Evolutionary conservation across 2,113 vertebrate species (phyloP).

Genomic region (Aythya baeri): DNA sequence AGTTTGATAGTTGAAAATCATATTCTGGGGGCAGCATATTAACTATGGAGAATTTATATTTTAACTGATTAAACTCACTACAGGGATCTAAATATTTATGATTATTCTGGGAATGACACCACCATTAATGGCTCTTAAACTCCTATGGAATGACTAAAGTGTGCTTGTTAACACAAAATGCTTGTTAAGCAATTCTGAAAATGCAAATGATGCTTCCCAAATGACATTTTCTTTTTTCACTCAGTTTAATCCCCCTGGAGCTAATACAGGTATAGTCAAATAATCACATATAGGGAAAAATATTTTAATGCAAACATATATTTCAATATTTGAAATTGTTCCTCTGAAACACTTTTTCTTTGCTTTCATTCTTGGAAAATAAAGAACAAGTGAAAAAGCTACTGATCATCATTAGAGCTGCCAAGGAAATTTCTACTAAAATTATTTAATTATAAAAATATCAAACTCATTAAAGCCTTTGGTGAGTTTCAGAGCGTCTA

Average conservation of each 20-base stretch:
- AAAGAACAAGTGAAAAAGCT: not conserved
- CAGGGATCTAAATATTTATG: conserved; percentile 1
- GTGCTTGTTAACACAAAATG: conserved; percentile 21
- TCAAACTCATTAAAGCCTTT: not conserved
- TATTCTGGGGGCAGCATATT: not conserved
- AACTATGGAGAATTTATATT: not conserved
- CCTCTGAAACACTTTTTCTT: not conserved
- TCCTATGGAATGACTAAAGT: not conserved
- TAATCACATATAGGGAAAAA: not conserved
- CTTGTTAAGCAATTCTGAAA: conserved; percentile 25
- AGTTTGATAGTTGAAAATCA: not conserved
- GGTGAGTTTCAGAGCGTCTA: not conserved
- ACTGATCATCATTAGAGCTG: not conserved
- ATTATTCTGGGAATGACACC: not conserved
- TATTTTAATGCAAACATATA: not conserved
- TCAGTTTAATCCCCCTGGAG: not conserved
- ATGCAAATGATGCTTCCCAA: not conserved
- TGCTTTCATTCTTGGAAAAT: not conserved
- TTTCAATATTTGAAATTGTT: not conserved
- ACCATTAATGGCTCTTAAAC: not conserved
- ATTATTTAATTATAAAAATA: not conserved
- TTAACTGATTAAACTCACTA: conserved; percentile 13
- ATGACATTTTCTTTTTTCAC: not conserved
- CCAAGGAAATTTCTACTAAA: not conserved
- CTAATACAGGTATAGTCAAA: not conserved